Conservation (phyloP, 2,888 invertebrate species). For the Eledone cirrhosa region DNA sequence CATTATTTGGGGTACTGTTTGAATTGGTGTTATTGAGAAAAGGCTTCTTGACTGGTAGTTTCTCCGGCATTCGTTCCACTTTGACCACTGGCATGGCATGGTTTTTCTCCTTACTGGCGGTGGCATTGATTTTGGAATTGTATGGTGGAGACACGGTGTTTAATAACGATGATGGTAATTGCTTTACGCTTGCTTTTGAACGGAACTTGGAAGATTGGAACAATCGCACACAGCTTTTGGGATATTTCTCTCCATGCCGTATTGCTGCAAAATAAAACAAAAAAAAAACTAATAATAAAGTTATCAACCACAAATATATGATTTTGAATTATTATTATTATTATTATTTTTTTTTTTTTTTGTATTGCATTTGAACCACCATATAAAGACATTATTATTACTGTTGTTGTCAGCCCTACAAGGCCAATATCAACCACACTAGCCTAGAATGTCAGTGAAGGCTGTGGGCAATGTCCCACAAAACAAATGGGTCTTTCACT, state of each 20-base stretch:
- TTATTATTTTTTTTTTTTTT: not conserved
- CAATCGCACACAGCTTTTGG: constrained; percentile 22
- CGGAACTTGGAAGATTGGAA: constrained; percentile 34
- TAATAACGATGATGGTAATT: constrained; percentile 48
- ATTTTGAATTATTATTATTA: not conserved
- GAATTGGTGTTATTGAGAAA: constrained; percentile 23
- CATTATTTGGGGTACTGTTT: not conserved
- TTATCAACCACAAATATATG: not conserved
- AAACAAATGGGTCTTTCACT: too few relatives aligned
- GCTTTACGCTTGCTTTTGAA: constrained; percentile 56
- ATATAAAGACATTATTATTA: too few relatives aligned
- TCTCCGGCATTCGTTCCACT: constrained; percentile 61
- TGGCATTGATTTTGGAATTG: constrained; percentile 26
- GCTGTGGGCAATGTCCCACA: too few relatives aligned
- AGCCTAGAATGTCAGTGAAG: too few relatives aligned
- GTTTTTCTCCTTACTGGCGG: constrained; percentile 42
- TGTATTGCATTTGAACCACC: too few relatives aligned
- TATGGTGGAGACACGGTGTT: constrained; percentile 22
- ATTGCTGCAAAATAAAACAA: constrained; percentile 33
- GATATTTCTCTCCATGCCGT: constrained; percentile 36
- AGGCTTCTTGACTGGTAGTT: constrained; percentile 45
- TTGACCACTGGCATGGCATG: constrained; percentile 62
- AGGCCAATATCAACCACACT: too few relatives aligned
- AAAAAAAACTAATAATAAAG: not conserved
- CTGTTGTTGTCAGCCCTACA: too few relatives aligned